Evolutionary conservation across 2,888 invertebrate species (phyloP), one percentile per base, ranked within the genome.

Genomic region (Tillus elongatus): DNA sequence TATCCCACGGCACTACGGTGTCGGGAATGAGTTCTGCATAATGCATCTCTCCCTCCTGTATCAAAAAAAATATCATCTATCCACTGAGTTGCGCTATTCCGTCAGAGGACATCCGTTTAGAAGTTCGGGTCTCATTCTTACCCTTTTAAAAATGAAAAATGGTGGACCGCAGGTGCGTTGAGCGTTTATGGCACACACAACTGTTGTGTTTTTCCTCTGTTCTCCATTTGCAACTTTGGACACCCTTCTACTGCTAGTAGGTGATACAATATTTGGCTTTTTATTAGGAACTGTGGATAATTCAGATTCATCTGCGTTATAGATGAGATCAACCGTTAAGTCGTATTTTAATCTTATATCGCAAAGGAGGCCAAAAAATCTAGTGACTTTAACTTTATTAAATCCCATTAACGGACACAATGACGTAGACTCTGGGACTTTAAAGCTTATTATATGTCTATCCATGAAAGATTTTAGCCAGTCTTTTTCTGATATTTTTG

Each of bases 241-340:
- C 12, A 49, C 43, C 30, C 45, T 40, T 30, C 43, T 45, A 27
- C 37, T 39, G 28, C 42, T 49, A 30, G 44, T 51, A 13, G 45
- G 44, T 26, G 46, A 41, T 19, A 49, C 35, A 26, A 49, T 34
- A 32, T 49, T 49, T 19, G 45, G 44, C 10, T 31, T 30, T 30
- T 39, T 39, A 28, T 40, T 46, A 12, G 45, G 49, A 38, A 45
- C 43, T 6, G 48, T 40, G n/a, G 48, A 46, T 6, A 52, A 30
- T n/a, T 49, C 46, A 30, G 43, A 43, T 35, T 52, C 48, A 35
- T 50, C 50, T 24, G 39, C 38, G 34, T 47, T 52, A 29, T 37
- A 51, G 8, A 53, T 50, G 26, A 35, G 33, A 32, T 45, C 40
- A 19, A 44, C 30, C 13, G 34, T 41, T 28, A 53, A 42, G n/a